Conservation (phyloP, 2,888 invertebrate genomes). For the Caenorhabditis becei region DNA sequence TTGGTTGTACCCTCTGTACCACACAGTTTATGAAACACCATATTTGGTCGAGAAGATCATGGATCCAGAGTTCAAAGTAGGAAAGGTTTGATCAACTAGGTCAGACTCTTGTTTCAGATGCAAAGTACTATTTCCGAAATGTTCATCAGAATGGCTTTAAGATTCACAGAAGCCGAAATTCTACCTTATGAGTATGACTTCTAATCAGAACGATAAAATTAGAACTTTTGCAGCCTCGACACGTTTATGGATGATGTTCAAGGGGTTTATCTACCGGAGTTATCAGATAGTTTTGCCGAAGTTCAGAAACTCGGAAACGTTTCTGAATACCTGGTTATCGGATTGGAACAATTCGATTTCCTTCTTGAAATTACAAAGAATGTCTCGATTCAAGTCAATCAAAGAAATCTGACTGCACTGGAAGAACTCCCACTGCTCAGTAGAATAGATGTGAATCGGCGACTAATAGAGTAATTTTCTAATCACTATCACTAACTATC, state of each 20-base stretch:
- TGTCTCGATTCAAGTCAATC: not conserved
- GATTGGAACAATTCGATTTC: slow-evolving; percentile 17
- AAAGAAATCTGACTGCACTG: slow-evolving; percentile 10
- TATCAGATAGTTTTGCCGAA: slow-evolving; percentile 2
- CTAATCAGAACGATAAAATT: not conserved
- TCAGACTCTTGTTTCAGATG: slow-evolving; percentile 65
- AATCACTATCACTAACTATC: not conserved
- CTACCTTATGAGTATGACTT: slow-evolving; percentile 31
- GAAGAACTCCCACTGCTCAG: slow-evolving; percentile 7
- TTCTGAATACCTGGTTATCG: slow-evolving; percentile 5
- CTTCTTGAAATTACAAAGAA: no score
- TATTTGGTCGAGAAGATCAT: slow-evolving; percentile 77
- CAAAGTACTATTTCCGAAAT: slow-evolving; percentile 81
- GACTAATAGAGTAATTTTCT: slow-evolving; percentile 37
- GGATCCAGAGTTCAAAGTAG: slow-evolving; percentile 68
- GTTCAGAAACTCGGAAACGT: not conserved
- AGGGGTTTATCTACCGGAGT: slow-evolving; percentile 32
- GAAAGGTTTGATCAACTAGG: not conserved
- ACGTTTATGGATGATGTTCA: slow-evolving; percentile 23
- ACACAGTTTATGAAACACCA: slow-evolving; percentile 79
- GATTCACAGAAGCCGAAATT: slow-evolving; percentile 81
- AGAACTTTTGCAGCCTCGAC: slow-evolving; percentile 38
- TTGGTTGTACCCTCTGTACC: slow-evolving; percentile 76
- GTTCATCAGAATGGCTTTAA: slow-evolving; percentile 82
- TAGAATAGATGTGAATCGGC: slow-evolving; percentile 24